Conservation (phyloP, 1,140 invertebrate genomes). For the Bombyx mori region DNA sequence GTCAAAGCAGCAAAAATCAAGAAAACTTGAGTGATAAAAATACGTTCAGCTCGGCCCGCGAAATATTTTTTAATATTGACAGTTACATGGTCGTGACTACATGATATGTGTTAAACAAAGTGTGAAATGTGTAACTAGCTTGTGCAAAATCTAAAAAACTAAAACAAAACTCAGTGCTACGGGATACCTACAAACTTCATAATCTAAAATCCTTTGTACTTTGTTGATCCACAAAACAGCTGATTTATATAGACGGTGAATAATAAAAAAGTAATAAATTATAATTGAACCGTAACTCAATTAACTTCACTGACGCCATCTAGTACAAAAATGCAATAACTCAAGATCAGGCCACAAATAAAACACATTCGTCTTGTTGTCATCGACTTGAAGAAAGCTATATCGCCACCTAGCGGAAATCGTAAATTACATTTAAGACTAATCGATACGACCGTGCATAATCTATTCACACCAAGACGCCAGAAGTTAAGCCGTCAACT, state of each 20-base stretch:
- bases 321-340: slow-evolving; percentile 23
- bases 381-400: neutral
- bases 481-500: neutral
- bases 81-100: neutral
- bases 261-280: too few relatives aligned
- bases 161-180: too few relatives aligned
- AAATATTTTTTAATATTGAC: neutral
- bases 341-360: slow-evolving; percentile 17
- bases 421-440: slow-evolving; percentile 9
- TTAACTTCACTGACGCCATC: neutral
- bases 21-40: too few relatives aligned
- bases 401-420: neutral
- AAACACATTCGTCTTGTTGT: slow-evolving; percentile 5
- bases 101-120: neutral
- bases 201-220: neutral
- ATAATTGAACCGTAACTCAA: neutral
- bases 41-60: neutral
- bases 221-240: too few relatives aligned
- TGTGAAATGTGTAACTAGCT: too few relatives aligned
- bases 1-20: neutral
- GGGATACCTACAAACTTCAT: neutral
- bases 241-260: too few relatives aligned
- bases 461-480: slow-evolving; percentile 6
- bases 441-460: slow-evolving; percentile 10
- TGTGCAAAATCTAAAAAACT: neutral